phyloP scores from a whole-genome alignment of 2,113 vertebrate genomes.

The Chitala chitala region DNA sequence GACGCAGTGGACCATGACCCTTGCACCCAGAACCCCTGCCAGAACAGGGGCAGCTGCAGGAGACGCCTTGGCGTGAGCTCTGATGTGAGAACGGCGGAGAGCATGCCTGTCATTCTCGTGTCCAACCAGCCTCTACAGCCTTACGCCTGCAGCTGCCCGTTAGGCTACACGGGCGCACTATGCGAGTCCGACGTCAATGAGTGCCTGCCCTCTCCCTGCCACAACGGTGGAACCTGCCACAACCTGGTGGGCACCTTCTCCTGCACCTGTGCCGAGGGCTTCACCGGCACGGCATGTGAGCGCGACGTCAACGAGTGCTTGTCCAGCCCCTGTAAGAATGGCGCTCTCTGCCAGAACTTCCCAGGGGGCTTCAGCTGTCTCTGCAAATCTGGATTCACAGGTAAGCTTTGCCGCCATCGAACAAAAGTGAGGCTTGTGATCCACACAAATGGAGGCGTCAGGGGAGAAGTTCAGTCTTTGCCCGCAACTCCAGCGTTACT shows the following conservation, averaged over 20 bases:
- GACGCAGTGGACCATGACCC: conserved; percentile 89
- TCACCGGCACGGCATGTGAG: conserved; percentile 91
- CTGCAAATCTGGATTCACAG: conserved; percentile 90
- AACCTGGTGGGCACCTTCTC: conserved; percentile 91
- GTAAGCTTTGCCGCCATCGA: conserved; percentile 52
- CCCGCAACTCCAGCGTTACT: conserved; percentile 31
- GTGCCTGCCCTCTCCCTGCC: conserved; percentile 87
- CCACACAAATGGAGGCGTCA: conserved; percentile 34
- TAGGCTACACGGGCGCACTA: conserved; percentile 75
- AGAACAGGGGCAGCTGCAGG: conserved; percentile 86
- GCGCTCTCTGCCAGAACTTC: conserved; percentile 89
- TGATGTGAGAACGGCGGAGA: conserved; percentile 67
- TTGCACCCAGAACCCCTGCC: conserved; percentile 81
- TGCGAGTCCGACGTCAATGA: conserved; percentile 86
- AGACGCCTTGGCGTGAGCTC: conserved; percentile 73
- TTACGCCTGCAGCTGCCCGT: conserved; percentile 82
- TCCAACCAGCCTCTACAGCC: conserved; percentile 79
- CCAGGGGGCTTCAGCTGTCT: conserved; percentile 89
- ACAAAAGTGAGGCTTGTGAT: conserved; percentile 38
- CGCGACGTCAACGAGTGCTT: conserved; percentile 93
- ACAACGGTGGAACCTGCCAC: conserved; percentile 89
- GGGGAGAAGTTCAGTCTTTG: conserved; percentile 26
- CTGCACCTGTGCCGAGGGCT: conserved; percentile 86
- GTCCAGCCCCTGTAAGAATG: conserved; percentile 84
- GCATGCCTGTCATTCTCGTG: conserved; percentile 78